A percentile compares a stretch with the other conserved stretches of the same genome.
These are phyloP conservation scores for Sinocyclocheilus maitianheensis DNA, from an alignment of 2,113 vertebrate species.

Conservation along the genomic window DNA sequence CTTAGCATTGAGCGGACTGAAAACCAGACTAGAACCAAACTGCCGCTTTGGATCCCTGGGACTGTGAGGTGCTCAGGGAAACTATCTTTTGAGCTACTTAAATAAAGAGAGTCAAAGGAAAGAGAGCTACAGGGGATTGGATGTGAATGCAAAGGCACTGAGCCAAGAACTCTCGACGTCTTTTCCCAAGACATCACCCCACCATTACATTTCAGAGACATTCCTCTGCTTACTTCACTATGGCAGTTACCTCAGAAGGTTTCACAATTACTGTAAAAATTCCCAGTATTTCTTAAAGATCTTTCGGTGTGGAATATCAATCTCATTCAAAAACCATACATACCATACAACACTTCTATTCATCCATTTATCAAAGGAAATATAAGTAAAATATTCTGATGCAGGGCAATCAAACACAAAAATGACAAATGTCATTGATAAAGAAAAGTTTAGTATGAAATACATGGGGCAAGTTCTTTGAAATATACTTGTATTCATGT, in stretches of 20 bases:
- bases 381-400: background rate
- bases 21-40: conserved; percentile 2
- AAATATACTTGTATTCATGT: background rate
- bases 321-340: background rate
- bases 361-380: background rate
- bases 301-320: background rate
- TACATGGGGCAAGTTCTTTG: background rate
- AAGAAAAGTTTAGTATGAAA: background rate
- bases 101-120: conserved; percentile 20
- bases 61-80: conserved; percentile 12
- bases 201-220: background rate
- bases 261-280: background rate
- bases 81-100: conserved; percentile 14
- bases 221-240: background rate
- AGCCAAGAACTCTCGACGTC: conserved; percentile 29
- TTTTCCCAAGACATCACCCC: conserved; percentile 32
- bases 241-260: conserved; percentile 21
- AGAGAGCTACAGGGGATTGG: conserved; percentile 15
- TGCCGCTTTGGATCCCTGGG: conserved; percentile 9
- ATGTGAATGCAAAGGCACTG: conserved; percentile 24
- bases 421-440: background rate
- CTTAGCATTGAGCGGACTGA: background rate
- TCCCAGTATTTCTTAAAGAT: background rate
- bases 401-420: background rate
- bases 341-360: background rate